Percentiles rank a stretch among this genome's conserved stretches.
These are phyloP conservation scores for Watsonalla cultraria DNA, from an alignment of 2,888 invertebrate species.

Conservation along the genomic window DNA sequence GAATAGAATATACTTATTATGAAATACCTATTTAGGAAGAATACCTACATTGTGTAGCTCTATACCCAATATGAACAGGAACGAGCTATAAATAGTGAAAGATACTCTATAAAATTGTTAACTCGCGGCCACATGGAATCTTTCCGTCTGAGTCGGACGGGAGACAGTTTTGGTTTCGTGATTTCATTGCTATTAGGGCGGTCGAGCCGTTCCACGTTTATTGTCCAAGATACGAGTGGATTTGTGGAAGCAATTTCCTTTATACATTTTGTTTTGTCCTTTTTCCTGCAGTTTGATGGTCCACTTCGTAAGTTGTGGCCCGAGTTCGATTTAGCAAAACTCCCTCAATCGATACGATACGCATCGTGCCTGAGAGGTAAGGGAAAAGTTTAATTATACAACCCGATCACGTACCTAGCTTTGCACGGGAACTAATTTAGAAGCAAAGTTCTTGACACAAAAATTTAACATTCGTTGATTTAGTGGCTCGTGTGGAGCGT, in stretches of 20 bases:
- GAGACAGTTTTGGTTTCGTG: conserved; percentile 77
- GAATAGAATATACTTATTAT: too few species aligned
- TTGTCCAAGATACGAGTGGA: conserved; percentile 78
- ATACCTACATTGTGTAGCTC: too few species aligned
- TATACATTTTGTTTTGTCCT: conserved; percentile 79
- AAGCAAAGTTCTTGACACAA: conserved; percentile 50
- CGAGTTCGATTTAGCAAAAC: conserved; percentile 69
- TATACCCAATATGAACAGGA: too few species aligned
- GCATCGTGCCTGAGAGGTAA: conserved; percentile 53
- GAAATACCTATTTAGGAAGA: too few species aligned
- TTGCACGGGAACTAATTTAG: conserved; percentile 72
- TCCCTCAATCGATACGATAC: conserved; percentile 65
- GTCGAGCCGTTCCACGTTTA: conserved; percentile 71
- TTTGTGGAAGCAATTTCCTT: conserved; percentile 79
- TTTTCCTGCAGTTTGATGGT: conserved; percentile 76
- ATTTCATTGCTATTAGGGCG: conserved; percentile 78
- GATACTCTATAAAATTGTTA: conserved; percentile 52
- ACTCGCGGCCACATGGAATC: conserved; percentile 44
- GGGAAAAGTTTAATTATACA: conserved; percentile 66
- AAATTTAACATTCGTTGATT: conserved; percentile 38
- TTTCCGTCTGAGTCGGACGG: conserved; percentile 39
- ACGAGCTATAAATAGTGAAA: conserved; percentile 17
- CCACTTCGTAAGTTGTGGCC: conserved; percentile 70
- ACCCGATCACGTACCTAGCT: conserved; percentile 60
- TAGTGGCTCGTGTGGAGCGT: conserved; percentile 6